Evolutionary conservation across 2,113 vertebrate genomes (phyloP).

Genomic region (Epinephelus fuscoguttatus): DNA sequence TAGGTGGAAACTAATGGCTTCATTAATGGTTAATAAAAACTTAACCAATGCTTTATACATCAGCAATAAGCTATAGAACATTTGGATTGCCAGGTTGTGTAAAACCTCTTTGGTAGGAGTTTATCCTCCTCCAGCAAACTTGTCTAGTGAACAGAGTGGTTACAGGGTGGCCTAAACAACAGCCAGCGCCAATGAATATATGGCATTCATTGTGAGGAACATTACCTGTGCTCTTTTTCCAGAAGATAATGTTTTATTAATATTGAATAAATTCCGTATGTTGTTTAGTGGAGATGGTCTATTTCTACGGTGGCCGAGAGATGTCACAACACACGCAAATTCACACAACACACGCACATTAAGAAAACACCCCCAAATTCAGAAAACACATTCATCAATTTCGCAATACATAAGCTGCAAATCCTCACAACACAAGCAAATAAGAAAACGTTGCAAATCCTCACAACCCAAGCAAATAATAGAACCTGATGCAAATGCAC

Average conservation of each 20-base stretch:
- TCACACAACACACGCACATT: too few species aligned
- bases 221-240: background rate
- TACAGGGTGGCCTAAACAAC: background rate
- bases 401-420: too few species aligned
- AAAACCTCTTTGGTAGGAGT: background rate
- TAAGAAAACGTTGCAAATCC: too few species aligned
- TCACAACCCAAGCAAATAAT: too few species aligned
- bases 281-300: background rate
- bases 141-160: background rate
- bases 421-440: too few species aligned
- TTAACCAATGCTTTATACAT: conserved; percentile 7
- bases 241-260: background rate
- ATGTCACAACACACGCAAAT: too few species aligned
- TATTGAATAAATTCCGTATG: background rate
- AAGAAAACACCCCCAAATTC: too few species aligned
- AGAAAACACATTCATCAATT: too few species aligned
- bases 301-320: too few species aligned
- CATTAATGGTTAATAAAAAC: background rate
- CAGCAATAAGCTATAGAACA: background rate
- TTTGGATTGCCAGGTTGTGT: background rate
- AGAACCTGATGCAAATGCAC: too few species aligned
- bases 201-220: background rate
- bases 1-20: background rate
- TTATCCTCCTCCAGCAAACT: background rate
- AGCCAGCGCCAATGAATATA: background rate